Conservation (phyloP, 2,888 invertebrate species). For the Arenicola marina region DNA sequence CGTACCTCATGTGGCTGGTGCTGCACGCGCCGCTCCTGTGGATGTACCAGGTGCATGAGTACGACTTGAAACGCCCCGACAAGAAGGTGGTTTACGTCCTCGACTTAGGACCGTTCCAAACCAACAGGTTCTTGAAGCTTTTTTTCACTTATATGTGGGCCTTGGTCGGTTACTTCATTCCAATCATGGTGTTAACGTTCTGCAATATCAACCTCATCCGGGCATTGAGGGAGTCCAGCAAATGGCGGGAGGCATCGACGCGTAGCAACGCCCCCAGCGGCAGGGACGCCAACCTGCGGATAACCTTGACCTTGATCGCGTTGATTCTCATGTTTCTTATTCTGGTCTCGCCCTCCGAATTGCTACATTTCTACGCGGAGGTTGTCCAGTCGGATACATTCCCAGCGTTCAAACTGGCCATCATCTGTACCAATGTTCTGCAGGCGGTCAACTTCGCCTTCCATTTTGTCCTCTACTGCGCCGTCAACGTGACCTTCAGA, state of each 20-base stretch:
- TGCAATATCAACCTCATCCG: conserved; percentile 40
- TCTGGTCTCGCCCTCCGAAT: conserved; percentile 53
- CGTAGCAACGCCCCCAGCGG: not conserved
- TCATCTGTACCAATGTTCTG: conserved; percentile 10
- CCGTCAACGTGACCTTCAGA: conserved; percentile 20
- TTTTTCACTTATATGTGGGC: conserved; percentile 40
- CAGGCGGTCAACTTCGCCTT: conserved; percentile 19
- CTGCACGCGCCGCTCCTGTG: conserved; percentile 21
- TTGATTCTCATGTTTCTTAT: conserved; percentile 52
- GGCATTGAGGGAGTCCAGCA: not conserved
- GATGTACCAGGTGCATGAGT: conserved; percentile 10
- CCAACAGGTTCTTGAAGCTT: not conserved
- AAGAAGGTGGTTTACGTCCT: not conserved
- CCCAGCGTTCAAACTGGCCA: not conserved
- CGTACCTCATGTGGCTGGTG: conserved; percentile 20
- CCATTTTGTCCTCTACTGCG: conserved; percentile 21
- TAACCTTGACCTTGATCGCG: conserved; percentile 54
- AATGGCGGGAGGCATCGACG: not conserved
- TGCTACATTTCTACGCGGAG: conserved; percentile 42
- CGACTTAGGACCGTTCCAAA: conserved; percentile 1
- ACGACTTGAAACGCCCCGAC: not conserved
- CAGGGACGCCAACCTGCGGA: conserved; percentile 21
- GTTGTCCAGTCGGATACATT: not conserved
- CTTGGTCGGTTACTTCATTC: conserved; percentile 51
- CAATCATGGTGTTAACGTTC: conserved; percentile 47